These are phyloP conservation scores for Malurus melanocephalus DNA, from an alignment of 2,113 vertebrate species.

Conservation along the genomic window DNA sequence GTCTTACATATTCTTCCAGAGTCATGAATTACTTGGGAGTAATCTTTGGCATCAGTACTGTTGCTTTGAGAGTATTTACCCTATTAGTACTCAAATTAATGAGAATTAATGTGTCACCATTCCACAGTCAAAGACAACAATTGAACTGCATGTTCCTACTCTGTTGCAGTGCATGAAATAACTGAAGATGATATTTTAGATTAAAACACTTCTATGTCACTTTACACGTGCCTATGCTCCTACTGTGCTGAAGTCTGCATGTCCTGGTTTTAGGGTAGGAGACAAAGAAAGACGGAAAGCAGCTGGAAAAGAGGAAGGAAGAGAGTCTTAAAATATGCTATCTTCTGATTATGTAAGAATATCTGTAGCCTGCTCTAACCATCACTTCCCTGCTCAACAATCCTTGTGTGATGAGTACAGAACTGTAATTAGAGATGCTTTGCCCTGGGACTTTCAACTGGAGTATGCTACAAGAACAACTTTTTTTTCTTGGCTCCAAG, in stretches of 20 bases:
- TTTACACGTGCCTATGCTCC: background rate
- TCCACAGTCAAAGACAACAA: background rate
- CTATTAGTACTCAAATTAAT: background rate
- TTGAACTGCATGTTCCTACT: background rate
- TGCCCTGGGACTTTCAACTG: background rate
- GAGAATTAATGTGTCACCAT: background rate
- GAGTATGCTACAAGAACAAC: background rate
- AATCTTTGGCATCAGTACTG: background rate
- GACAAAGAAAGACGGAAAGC: background rate
- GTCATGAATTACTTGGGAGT: background rate
- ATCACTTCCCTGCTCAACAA: slow-evolving; percentile 25
- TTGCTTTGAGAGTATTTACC: background rate
- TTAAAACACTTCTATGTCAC: background rate
- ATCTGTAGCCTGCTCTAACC: slow-evolving; percentile 18
- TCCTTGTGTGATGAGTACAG: background rate
- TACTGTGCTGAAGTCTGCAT: background rate
- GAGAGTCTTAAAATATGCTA: slow-evolving; percentile 16
- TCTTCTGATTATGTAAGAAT: slow-evolving; percentile 29
- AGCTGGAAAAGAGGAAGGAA: slow-evolving; percentile 24
- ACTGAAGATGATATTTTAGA: background rate
- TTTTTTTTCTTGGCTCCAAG: slow-evolving; percentile 3
- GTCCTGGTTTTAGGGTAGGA: background rate
- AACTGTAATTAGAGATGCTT: slow-evolving; percentile 21
- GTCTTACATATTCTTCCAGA: background rate
- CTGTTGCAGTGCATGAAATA: background rate